Conservation (phyloP, 1,140 invertebrate genomes). For the Danaus plexippus region DNA sequence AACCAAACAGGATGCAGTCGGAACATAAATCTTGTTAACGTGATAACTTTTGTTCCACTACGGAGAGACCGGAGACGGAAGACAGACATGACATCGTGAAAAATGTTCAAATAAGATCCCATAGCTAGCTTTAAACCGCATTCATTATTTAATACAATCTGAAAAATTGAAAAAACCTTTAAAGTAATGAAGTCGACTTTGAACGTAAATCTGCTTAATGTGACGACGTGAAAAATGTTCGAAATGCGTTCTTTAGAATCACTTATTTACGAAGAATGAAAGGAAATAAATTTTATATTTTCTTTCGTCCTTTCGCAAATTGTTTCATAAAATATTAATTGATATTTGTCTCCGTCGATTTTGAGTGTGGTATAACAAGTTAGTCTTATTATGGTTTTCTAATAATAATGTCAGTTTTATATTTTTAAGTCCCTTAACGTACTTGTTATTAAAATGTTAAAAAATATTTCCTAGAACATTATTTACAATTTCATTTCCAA, state of each 20-base stretch:
- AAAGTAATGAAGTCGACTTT: constrained; percentile 30
- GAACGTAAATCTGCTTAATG: constrained; percentile 34
- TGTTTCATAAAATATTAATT: background rate
- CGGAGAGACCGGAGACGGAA: constrained; percentile 24
- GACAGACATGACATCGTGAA: constrained; percentile 29
- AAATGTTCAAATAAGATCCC: constrained; percentile 25
- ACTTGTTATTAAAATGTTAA: no score
- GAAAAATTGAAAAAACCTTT: constrained; percentile 36
- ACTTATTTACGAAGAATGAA: constrained; percentile 33
- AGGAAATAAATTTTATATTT: constrained; percentile 26
- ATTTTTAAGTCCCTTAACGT: no score
- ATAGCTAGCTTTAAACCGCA: constrained; percentile 24
- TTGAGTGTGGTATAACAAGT: no score
- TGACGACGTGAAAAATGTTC: constrained; percentile 49
- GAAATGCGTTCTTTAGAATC: constrained; percentile 37
- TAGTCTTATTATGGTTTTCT: no score
- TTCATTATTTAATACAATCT: constrained; percentile 25
- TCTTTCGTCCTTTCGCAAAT: constrained; percentile 11
- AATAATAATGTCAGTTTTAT: no score
- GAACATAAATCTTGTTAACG: constrained; percentile 37
- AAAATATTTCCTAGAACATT: no score
- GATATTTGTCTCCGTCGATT: background rate
- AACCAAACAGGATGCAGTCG: constrained; percentile 29
- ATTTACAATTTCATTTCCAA: no score
- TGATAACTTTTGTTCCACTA: constrained; percentile 36